Evolutionary conservation across 2,797 vertebrate genomes (phyloP).

Genomic region (Neosalanx taihuensis): DNA sequence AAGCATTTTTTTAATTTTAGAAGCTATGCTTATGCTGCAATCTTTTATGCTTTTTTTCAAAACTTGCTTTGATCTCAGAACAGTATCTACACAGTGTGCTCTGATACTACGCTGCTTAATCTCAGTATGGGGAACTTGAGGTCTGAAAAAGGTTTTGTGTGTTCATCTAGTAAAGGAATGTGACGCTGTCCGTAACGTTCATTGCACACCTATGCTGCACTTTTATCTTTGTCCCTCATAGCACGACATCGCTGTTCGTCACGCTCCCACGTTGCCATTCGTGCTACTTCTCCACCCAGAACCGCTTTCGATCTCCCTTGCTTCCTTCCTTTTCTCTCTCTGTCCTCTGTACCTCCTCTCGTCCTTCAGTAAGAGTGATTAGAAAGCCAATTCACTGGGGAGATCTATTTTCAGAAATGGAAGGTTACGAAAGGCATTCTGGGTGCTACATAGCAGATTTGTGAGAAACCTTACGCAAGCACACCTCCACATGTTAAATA

Average conservation of each 20-base stretch:
- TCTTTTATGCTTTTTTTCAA: not conserved
- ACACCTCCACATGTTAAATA: not conserved
- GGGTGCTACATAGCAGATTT: not conserved
- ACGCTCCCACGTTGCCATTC: not conserved
- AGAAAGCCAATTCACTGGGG: not conserved
- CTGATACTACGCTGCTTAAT: not conserved
- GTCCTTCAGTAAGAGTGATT: not conserved
- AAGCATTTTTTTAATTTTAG: not conserved
- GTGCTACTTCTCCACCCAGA: not conserved
- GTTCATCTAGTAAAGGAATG: not conserved
- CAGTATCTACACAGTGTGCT: not conserved
- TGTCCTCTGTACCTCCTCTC: not conserved
- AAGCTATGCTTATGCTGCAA: not conserved
- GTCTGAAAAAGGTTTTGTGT: no score
- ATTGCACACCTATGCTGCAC: not conserved
- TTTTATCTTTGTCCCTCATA: not conserved
- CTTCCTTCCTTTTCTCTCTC: not conserved
- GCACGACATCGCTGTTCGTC: not conserved
- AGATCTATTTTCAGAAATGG: not conserved
- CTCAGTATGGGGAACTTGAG: no score
- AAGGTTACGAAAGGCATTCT: not conserved
- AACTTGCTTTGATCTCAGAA: not conserved
- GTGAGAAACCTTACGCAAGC: not conserved
- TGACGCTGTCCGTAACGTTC: not conserved
- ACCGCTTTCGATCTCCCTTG: not conserved